Conservation (phyloP, 1,140 invertebrate genomes). For the Drosophila micromelanica region DNA sequence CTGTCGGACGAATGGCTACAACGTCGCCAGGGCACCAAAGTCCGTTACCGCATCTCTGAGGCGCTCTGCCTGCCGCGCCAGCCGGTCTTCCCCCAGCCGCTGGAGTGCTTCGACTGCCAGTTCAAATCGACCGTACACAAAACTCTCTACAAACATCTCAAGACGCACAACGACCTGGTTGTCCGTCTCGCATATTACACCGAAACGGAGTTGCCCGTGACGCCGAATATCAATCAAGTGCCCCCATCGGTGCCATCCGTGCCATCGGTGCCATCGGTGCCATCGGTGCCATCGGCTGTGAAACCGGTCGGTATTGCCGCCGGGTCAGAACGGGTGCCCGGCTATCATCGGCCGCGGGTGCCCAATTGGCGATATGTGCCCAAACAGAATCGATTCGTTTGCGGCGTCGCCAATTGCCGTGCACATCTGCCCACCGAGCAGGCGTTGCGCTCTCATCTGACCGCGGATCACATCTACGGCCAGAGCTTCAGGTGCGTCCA, state of each 20-base stretch:
- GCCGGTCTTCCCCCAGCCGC: rapidly evolving
- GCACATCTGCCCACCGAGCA: constrained; percentile 2
- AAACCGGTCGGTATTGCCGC: too few species aligned
- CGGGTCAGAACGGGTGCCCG: not conserved
- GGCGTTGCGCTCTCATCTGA: constrained; percentile 36
- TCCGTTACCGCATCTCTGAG: constrained; percentile 33
- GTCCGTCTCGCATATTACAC: constrained; percentile 23
- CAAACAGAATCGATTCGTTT: constrained; percentile 28
- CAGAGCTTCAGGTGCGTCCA: constrained; percentile 35
- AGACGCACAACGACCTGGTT: constrained; percentile 7
- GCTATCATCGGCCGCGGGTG: not conserved
- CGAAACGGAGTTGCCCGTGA: not conserved
- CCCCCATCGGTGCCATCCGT: too few species aligned
- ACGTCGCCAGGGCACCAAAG: constrained; percentile 29
- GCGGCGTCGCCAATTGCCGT: constrained; percentile 19
- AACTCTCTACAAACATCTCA: constrained; percentile 20
- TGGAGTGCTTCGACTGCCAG: constrained; percentile 42
- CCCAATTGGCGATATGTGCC: constrained; percentile 37
- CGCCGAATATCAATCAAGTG: too few species aligned
- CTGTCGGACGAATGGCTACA: constrained; percentile 28
- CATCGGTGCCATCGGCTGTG: too few species aligned
- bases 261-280: too few species aligned
- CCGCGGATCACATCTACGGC: constrained; percentile 15
- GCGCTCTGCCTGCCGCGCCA: constrained; percentile 11
- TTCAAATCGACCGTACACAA: not conserved